A percentile compares a stretch with the other conserved stretches of the same genome.
Conservation (phyloP, 2,113 vertebrate species). For the Burhinus oedicnemus region DNA sequence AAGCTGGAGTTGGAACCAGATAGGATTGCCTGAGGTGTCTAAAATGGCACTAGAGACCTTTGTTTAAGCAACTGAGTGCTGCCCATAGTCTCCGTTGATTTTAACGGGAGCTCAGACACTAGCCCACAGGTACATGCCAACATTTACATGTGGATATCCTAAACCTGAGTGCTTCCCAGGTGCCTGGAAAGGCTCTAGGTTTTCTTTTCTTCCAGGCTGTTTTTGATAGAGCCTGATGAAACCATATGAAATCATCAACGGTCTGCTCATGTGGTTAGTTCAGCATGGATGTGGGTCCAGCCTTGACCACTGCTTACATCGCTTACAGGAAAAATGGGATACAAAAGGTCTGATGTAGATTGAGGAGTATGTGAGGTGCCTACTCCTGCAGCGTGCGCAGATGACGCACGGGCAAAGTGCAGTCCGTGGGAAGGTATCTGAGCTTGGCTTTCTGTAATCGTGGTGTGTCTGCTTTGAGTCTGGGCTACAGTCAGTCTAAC, state of each 20-base stretch:
- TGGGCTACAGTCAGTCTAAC: not conserved
- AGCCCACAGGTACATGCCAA: not conserved
- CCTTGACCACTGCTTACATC: not conserved
- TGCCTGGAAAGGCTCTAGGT: not conserved
- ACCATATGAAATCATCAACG: not conserved
- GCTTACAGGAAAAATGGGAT: not conserved
- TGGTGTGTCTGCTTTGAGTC: not conserved
- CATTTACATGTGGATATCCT: not conserved
- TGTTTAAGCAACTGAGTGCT: not conserved
- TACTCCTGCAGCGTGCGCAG: not conserved
- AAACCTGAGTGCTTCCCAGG: not conserved
- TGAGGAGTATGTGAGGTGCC: not conserved
- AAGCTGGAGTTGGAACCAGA: not conserved
- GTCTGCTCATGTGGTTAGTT: not conserved
- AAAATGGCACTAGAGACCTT: not conserved
- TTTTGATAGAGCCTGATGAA: not conserved
- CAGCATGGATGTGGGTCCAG: accelerated
- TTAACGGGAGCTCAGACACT: not conserved
- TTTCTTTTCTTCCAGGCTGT: not conserved
- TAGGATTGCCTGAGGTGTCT: not conserved
- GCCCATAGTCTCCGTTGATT: accelerated
- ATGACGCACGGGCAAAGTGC: not conserved
- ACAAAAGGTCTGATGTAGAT: not conserved
- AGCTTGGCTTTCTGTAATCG: not conserved
- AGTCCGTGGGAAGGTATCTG: not conserved